These are phyloP conservation scores for Aphelenchoides fujianensis DNA, from an alignment of 1,140 invertebrate genomes.

Conservation along the genomic window DNA sequence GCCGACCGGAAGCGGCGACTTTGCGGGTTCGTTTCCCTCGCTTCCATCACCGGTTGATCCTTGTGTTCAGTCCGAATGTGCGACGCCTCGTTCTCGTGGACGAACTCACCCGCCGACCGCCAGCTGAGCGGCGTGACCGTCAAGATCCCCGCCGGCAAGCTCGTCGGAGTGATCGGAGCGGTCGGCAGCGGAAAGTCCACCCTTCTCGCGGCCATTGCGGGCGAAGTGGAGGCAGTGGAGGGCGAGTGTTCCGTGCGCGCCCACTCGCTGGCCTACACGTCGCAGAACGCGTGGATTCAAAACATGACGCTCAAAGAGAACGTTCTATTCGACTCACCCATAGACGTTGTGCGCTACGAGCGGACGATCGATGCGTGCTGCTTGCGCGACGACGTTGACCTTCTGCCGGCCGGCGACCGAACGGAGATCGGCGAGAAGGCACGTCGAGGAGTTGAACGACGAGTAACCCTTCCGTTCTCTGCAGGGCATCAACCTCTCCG, in stretches of 20 bases:
- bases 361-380: slow-evolving; percentile 11
- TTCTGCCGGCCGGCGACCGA: slow-evolving; percentile 62
- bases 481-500: no score
- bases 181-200: slow-evolving; percentile 32
- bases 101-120: not conserved
- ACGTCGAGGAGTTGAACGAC: no score
- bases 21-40: not conserved
- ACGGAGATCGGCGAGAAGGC: slow-evolving; percentile 65
- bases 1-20: not conserved
- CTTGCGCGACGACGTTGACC: not conserved
- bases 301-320: slow-evolving; percentile 22
- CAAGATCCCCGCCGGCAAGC: slow-evolving; percentile 9
- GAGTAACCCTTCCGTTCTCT: slow-evolving; percentile 47
- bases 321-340: slow-evolving; percentile 8
- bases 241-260: not conserved
- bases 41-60: not conserved
- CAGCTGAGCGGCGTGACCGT: not conserved
- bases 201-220: slow-evolving; percentile 23
- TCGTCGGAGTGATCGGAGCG: slow-evolving; percentile 28
- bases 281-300: slow-evolving; percentile 28
- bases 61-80: slow-evolving; percentile 22
- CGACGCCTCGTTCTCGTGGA: slow-evolving; percentile 13
- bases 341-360: not conserved
- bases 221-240: not conserved
- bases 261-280: slow-evolving; percentile 19